phyloP scores from a whole-genome alignment of 2,113 vertebrate species.

The human region DNA sequence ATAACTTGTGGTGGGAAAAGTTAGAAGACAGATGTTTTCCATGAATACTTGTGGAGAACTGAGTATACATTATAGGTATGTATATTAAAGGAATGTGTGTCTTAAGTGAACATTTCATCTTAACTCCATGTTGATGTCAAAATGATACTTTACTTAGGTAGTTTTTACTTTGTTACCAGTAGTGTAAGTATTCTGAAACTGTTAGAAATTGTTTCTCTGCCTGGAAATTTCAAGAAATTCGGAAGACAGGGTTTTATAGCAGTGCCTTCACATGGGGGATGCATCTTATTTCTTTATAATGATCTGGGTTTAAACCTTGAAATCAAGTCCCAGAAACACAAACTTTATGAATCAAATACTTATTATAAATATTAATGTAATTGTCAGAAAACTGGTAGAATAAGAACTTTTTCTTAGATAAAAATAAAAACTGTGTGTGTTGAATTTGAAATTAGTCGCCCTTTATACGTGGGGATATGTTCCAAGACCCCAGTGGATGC shows the following conservation, averaged over 20 bases:
- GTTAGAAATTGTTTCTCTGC: constrained; percentile 60
- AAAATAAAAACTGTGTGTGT: not conserved
- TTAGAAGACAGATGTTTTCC: not conserved
- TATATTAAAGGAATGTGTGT: not conserved
- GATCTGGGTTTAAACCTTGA: constrained; percentile 62
- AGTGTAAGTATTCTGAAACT: constrained; percentile 50
- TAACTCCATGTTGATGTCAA: constrained; percentile 45
- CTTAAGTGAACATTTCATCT: not conserved
- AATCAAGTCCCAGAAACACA: constrained; percentile 66
- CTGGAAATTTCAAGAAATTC: constrained; percentile 55
- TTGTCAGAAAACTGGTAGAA: constrained; percentile 52
- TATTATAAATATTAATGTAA: constrained; percentile 62
- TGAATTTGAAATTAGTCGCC: not conserved
- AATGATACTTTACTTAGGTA: constrained; percentile 47
- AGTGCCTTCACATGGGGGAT: not conserved
- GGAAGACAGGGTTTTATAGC: constrained; percentile 17
- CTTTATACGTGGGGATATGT: not conserved
- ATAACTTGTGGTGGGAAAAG: constrained; percentile 23
- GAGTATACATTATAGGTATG: not conserved
- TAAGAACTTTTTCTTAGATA: constrained; percentile 47
- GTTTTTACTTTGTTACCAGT: constrained; percentile 38
- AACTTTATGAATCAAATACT: constrained; percentile 53
- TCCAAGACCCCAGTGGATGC: not conserved
- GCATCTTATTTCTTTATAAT: constrained; percentile 58
- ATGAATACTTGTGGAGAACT: not conserved